A percentile compares a stretch with the other conserved stretches of the same genome.
Conservation (phyloP, 35 echinoderm and acorn worm genomes). For the Apostichopus parvimensis region DNA sequence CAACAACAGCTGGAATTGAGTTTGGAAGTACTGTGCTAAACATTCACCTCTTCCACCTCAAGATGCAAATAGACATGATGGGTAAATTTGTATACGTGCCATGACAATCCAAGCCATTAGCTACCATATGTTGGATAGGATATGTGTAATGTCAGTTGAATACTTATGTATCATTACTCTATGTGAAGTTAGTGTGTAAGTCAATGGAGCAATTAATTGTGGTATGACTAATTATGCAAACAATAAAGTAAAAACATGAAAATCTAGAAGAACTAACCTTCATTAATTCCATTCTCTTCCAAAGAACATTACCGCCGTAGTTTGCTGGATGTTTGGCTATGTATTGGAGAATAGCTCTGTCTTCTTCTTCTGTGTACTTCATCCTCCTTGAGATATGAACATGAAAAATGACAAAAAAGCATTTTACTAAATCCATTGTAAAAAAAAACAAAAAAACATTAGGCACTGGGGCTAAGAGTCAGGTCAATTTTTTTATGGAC, state of each 20-base stretch:
- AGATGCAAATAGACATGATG: not conserved
- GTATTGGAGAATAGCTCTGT: slow-evolving; percentile 67
- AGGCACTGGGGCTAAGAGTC: too few relatives aligned
- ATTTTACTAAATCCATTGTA: too few relatives aligned
- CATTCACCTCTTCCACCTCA: not conserved
- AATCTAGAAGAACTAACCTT: slow-evolving; percentile 50
- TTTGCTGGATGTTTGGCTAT: slow-evolving; percentile 61
- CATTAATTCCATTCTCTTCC: slow-evolving; percentile 88
- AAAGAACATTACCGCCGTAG: slow-evolving; percentile 73
- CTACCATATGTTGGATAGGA: too few relatives aligned
- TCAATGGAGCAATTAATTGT: not conserved
- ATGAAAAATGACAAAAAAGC: too few relatives aligned
- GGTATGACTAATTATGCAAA: not conserved
- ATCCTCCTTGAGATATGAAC: slow-evolving; percentile 50
- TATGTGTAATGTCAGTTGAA: too few relatives aligned
- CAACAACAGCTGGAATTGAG: too few relatives aligned
- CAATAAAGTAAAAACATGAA: not conserved
- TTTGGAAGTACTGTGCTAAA: not conserved
- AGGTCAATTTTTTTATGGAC: too few relatives aligned
- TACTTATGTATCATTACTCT: too few relatives aligned
- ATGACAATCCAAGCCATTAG: not conserved
- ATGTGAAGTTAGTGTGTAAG: not conserved
- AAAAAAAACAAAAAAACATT: too few relatives aligned
- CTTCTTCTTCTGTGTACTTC: slow-evolving; percentile 76
- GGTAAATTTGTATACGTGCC: not conserved